Base-by-base conservation (phyloP, 2,888 invertebrate species). In the Plebejus argus region DNA sequence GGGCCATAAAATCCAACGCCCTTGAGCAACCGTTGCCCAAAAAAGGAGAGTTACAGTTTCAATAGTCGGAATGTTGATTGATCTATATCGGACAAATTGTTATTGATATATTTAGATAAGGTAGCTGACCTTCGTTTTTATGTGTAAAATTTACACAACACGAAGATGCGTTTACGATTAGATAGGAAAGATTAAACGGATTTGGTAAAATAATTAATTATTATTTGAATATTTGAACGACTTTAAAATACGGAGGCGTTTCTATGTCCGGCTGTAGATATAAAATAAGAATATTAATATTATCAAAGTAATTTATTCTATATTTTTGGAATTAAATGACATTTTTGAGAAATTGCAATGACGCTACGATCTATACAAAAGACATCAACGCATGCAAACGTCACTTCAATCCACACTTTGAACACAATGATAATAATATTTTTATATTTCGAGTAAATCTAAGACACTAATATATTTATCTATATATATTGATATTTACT, bases 41-140 rank as follows among this genome's bases (percentile, higher is more conserved):
- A 78, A 77, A 76, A 20, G 39, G 74, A 1, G 49, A 49, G 76
- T 78, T 78, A 77, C 23, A 35, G 78, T 78, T 79, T 81, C 66
- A 80, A 80, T 80, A 71, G 76, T 70, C 75, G 39, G 23, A 23
- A 53, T 76, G 79, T 78, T 78, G 79, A 79, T 81, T 49, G 71
- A 66, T 66, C 66, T 66, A 33, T 33, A 66, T 33, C 15, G 33
- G 18, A 66, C 66, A 18, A 33, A 66, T 66, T 66, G 66, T 66
- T 66, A 66, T 66, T 28, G 33, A 66, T 66, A 66, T 1, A 15
- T 28, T 66, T 33, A 5, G 28, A 33, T 66, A 33, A 33, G 28
- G 66, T 66, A 33, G 66, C 33, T 66, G 66, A 18, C 66, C 66
- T 66, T 23, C 66, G 28, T 18, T 66, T 66, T 66, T 66, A 66